Conservation (phyloP, 1,140 invertebrate genomes). For the Cyclina sinensis region DNA sequence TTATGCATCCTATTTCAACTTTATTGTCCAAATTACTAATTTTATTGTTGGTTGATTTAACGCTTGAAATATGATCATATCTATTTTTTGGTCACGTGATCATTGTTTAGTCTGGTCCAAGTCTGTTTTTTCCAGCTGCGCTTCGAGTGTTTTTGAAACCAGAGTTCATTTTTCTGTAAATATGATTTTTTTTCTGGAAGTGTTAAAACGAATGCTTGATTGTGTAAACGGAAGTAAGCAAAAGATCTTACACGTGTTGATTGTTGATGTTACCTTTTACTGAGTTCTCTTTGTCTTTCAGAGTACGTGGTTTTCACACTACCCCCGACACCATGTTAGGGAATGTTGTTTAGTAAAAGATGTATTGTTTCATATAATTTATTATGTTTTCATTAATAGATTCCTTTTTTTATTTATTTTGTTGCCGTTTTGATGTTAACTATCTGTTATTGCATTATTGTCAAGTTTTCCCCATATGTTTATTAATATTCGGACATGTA, state of each 20-base stretch:
- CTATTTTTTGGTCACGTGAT: slow-evolving; percentile 5
- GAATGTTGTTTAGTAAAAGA: slow-evolving; percentile 47
- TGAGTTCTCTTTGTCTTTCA: slow-evolving; percentile 32
- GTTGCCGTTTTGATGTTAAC: slow-evolving; percentile 68
- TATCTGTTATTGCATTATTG: slow-evolving; percentile 63
- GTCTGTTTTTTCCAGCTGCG: not conserved
- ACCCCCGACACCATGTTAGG: slow-evolving; percentile 15
- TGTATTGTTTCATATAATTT: slow-evolving; percentile 34
- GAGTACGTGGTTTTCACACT: slow-evolving; percentile 11
- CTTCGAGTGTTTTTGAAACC: not conserved
- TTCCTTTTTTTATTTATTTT: slow-evolving; percentile 63
- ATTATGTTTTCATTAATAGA: slow-evolving; percentile 38
- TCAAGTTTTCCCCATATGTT: slow-evolving; percentile 58
- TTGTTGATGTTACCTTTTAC: not conserved
- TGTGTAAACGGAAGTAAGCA: not conserved
- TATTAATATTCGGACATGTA: slow-evolving; percentile 49
- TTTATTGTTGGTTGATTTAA: not conserved
- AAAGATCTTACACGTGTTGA: not conserved
- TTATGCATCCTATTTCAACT: no score
- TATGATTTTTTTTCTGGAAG: not conserved
- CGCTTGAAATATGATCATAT: not conserved
- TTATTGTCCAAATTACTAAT: slow-evolving; percentile 9
- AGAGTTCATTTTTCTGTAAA: slow-evolving; percentile 4
- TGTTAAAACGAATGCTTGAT: not conserved
- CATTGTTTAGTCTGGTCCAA: not conserved